phyloP scores from a whole-genome alignment of 2,888 invertebrate species.

The Argyra leucocephala region DNA sequence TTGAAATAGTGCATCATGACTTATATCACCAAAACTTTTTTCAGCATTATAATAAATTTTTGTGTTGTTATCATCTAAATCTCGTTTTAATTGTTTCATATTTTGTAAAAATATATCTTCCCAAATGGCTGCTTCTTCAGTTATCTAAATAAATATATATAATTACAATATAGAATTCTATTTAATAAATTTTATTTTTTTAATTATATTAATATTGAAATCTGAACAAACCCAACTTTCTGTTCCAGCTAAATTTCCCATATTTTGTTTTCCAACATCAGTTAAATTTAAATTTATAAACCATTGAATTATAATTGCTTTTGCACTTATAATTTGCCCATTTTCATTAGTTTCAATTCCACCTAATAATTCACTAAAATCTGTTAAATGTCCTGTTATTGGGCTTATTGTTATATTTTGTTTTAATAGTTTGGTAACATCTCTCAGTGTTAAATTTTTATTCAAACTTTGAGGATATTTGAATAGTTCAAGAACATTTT shows the following conservation, averaged over 20 bases:
- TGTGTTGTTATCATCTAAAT: constrained; percentile 38
- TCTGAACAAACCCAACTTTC: constrained; percentile 56
- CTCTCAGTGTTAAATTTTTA: constrained; percentile 48
- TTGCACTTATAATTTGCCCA: constrained; percentile 56
- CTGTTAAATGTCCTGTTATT: constrained; percentile 54
- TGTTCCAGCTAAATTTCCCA: constrained; percentile 63
- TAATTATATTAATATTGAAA: background rate
- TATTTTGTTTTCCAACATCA: constrained; percentile 53
- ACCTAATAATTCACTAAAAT: constrained; percentile 55
- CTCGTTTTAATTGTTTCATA: constrained; percentile 39
- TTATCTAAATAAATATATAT: constrained; percentile 34
- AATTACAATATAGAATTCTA: background rate
- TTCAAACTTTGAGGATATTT: constrained; percentile 50
- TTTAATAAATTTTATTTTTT: no score
- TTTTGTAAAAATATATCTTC: constrained; percentile 50
- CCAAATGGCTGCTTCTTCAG: constrained; percentile 51
- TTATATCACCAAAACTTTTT: constrained; percentile 67
- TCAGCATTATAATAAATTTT: constrained; percentile 52
- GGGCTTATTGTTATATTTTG: constrained; percentile 50
- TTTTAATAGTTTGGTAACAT: constrained; percentile 55
- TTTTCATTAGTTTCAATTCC: constrained; percentile 49
- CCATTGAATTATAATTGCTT: constrained; percentile 55
- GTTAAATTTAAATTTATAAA: constrained; percentile 59
- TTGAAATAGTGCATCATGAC: constrained; percentile 58
- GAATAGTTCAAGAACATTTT: constrained; percentile 64